Base-by-base conservation (phyloP, 2,888 invertebrate species). In the Hirudinaria manillensis region DNA sequence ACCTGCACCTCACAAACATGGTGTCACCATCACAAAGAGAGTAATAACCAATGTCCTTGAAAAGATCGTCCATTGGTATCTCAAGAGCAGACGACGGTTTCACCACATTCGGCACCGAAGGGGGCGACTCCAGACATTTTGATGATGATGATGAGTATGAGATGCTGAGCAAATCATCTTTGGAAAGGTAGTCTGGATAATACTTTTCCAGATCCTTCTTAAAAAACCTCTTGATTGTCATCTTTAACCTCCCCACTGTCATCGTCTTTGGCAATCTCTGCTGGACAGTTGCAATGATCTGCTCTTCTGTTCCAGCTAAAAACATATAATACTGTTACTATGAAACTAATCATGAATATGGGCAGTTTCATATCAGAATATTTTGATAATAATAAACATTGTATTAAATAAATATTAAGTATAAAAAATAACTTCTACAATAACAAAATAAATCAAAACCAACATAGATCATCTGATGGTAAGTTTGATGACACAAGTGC, bases 21-120 rank as follows among this genome's bases (percentile, higher is more conserved):
- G 34, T 68, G 34, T 68, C 68, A 34, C 36, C 32, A 68, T 32
- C 32, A 34, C n/a, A n/a, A 36, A 68, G n/a, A n/a, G 68, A 68
- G 32, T 29, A 68, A 68, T 68, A 68, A 32, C 68, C 68, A 34
- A 68, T 29, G 16, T 68, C 68, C 34, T 68, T 68, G 27, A 68
- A 68, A 10, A 32, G 68, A 68, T 68, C 68, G 34, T 68, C 68
- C 4, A 68, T 29, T 34, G 68, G 68, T n/a, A 68, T 68, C 21
- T 68, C 68, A n/a, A 68, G 32, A n/a, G 32, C 36, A n/a, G n/a
- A 34, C 10, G 32, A 29, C 1, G 68, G 68, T n/a, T 24, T n/a
- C 10, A 68, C 32, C 10, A 68, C 10, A 10, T 61, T 61, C 6
- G 13, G 24, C 13, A 1, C 24, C 6, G 10, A 61, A 61, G 61